These are phyloP conservation scores for Cephalopholis sonnerati DNA, from an alignment of 2,113 vertebrate genomes.

Conservation along the genomic window DNA sequence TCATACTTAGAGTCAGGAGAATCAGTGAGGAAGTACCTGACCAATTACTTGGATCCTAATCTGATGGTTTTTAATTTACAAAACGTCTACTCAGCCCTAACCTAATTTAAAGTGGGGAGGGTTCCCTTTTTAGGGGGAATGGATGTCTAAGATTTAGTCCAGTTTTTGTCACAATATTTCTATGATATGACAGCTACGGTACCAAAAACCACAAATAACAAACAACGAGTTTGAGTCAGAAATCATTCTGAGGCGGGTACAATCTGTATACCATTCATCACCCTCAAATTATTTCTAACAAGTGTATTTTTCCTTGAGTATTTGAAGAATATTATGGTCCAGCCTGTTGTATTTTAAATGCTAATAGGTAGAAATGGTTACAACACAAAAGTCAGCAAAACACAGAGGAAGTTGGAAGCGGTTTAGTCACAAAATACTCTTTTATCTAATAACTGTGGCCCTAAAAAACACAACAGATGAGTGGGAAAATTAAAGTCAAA, in stretches of 20 bases:
- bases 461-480: not conserved
- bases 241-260: not conserved
- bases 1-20: not conserved
- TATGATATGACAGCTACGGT: too few species aligned
- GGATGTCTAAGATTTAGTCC: too few species aligned
- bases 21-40: not conserved
- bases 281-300: not conserved
- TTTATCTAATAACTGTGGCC: not conserved
- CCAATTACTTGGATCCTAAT: not conserved
- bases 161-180: not conserved
- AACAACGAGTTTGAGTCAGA: not conserved
- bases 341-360: not conserved
- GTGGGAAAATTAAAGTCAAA: not conserved
- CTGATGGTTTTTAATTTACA: not conserved
- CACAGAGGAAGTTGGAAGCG: not conserved
- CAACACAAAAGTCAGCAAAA: not conserved
- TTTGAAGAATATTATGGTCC: not conserved
- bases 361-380: not conserved
- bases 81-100: not conserved
- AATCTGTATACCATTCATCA: too few species aligned
- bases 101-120: not conserved
- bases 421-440: not conserved
- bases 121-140: not conserved
- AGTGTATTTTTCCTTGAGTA: not conserved
- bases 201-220: too few species aligned